A percentile compares a stretch with the other conserved stretches of the same genome.
phyloP scores from a whole-genome alignment of 2,888 invertebrate species.

The Tigriopus californicus region DNA sequence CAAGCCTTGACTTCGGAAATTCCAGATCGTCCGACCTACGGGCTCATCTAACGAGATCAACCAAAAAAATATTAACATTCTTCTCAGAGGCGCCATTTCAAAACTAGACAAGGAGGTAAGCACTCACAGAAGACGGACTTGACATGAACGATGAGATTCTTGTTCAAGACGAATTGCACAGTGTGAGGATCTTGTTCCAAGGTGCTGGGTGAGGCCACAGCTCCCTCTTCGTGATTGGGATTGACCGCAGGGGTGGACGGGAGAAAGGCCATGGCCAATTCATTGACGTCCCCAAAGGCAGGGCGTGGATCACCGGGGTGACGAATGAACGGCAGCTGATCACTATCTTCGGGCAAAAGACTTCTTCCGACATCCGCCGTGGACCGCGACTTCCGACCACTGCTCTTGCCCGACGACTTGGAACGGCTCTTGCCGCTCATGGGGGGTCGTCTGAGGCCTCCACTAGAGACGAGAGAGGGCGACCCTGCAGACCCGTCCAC shows the following conservation, averaged over 20 bases:
- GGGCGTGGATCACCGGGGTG: too few species aligned
- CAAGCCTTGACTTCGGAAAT: constrained; percentile 54
- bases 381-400: neutral
- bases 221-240: neutral
- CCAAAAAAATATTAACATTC: neutral
- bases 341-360: neutral
- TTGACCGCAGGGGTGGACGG: too few species aligned
- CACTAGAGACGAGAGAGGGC: neutral
- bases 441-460: neutral
- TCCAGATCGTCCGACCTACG: constrained; percentile 38
- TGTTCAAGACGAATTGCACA: constrained; percentile 50
- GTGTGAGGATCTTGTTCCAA: constrained; percentile 35
- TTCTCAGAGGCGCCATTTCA: neutral
- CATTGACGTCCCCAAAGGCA: too few species aligned
- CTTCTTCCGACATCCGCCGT: neutral
- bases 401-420: neutral
- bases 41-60: constrained; percentile 1
- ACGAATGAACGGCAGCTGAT: neutral
- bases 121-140: constrained; percentile 54
- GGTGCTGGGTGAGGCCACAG: neutral
- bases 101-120: neutral
- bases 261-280: too few species aligned
- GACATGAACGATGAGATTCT: constrained; percentile 50
- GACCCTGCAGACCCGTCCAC: constrained; percentile 35
- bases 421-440: neutral